Evolutionary conservation across 2,888 invertebrate genomes (phyloP).

Genomic region (Acrocera orbiculus): DNA sequence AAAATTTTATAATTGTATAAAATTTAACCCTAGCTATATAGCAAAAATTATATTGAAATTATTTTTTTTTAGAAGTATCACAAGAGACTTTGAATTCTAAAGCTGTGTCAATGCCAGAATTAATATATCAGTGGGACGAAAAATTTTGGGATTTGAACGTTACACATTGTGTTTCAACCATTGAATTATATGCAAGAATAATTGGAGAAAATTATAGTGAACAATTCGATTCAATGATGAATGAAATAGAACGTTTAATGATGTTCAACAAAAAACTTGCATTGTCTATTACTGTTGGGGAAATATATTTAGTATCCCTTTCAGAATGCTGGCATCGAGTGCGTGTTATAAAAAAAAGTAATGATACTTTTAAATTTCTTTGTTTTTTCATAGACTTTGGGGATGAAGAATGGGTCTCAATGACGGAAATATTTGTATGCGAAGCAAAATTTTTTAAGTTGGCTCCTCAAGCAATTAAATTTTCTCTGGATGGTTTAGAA

Average conservation of each 20-base stretch:
- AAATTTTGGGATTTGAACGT: slow-evolving; percentile 40
- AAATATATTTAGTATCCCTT: slow-evolving; percentile 28
- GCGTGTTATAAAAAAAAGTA: slow-evolving; percentile 33
- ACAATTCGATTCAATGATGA: slow-evolving; percentile 34
- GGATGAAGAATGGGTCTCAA: slow-evolving; percentile 41
- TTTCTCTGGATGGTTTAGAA: slow-evolving; percentile 52
- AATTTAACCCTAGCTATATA: no score
- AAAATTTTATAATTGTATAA: no score
- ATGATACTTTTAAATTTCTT: slow-evolving; percentile 30
- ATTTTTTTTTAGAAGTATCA: no score
- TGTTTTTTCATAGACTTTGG: slow-evolving; percentile 63
- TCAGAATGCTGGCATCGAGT: slow-evolving; percentile 40
- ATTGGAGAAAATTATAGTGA: slow-evolving; percentile 45
- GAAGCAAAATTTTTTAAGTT: slow-evolving; percentile 44
- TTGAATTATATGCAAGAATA: slow-evolving; percentile 48
- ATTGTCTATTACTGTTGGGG: slow-evolving; percentile 16
- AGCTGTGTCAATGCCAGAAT: no score
- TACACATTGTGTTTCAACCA: slow-evolving; percentile 40
- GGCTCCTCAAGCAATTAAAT: slow-evolving; percentile 54
- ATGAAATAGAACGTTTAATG: slow-evolving; percentile 35
- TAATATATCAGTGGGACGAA: no score
- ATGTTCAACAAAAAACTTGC: slow-evolving; percentile 18
- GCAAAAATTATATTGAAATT: no score
- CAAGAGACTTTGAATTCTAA: no score
- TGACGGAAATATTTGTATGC: slow-evolving; percentile 39